A percentile compares a stretch with the other conserved stretches of the same genome.
These are phyloP conservation scores for Boloria euphrosyne DNA, from an alignment of 2,888 invertebrate species.

Conservation along the genomic window DNA sequence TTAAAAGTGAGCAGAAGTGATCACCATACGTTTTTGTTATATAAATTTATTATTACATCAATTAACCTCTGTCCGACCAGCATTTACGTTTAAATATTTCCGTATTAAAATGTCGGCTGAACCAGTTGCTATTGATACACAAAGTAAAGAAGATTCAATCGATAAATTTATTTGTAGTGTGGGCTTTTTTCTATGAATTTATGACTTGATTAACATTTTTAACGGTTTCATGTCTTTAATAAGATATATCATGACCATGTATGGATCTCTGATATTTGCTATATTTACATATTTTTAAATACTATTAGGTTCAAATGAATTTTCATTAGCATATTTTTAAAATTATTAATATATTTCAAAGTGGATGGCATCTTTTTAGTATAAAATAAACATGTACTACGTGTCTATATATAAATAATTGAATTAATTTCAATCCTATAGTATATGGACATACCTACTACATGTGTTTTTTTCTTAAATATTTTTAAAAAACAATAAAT, in stretches of 20 bases:
- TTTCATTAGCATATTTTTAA: no score
- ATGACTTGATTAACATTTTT: slow-evolving; percentile 33
- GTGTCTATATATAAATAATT: no score
- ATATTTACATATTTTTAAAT: not conserved
- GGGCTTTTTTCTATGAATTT: slow-evolving; percentile 29
- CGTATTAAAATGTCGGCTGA: slow-evolving; percentile 32
- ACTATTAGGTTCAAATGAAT: no score
- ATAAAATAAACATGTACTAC: no score
- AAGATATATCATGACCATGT: not conserved
- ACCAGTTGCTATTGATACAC: slow-evolving; percentile 14
- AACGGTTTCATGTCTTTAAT: not conserved
- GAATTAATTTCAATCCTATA: no score
- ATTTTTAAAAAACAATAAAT: not conserved
- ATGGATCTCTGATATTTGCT: not conserved
- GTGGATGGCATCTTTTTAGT: no score
- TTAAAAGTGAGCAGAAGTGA: no score
- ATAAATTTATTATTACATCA: slow-evolving; percentile 59
- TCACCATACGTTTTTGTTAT: no score
- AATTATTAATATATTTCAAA: no score
- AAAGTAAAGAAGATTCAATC: slow-evolving; percentile 14
- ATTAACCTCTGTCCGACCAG: slow-evolving; percentile 55
- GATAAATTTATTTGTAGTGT: slow-evolving; percentile 27
- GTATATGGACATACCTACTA: no score
- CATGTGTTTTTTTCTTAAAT: no score
- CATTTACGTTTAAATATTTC: slow-evolving; percentile 44